Percentiles rank a stretch among this genome's conserved stretches.
Evolutionary conservation across 2,113 vertebrate genomes (phyloP).

Genomic region (Hippocampus guttulatus): DNA sequence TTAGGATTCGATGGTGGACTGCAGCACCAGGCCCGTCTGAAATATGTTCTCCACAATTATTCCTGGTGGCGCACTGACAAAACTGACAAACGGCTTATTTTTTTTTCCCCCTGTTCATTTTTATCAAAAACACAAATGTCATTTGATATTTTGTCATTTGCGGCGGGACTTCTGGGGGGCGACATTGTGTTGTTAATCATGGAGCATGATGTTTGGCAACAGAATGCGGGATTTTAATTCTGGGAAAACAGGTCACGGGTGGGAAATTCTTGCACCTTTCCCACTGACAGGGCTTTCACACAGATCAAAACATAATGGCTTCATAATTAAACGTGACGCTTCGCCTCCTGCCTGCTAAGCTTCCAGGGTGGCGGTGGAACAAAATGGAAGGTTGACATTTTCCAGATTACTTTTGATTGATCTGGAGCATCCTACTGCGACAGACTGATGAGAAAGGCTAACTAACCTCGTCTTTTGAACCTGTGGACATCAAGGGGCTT

Average conservation of each 20-base stretch:
- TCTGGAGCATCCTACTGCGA: conserved; percentile 53
- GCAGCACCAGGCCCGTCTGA: conserved; percentile 38
- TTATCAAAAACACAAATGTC: conserved; percentile 35
- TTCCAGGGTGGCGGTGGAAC: conserved; percentile 44
- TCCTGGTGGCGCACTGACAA: conserved; percentile 20
- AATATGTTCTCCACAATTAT: conserved; percentile 38
- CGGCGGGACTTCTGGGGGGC: conserved; percentile 43
- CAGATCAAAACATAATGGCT: conserved; percentile 60
- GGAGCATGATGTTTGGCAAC: conserved; percentile 35
- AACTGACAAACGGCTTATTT: conserved; percentile 48
- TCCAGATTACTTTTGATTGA: conserved; percentile 65
- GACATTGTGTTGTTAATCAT: conserved; percentile 41
- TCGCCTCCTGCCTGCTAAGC: conserved; percentile 49
- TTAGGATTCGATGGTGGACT: conserved; percentile 51
- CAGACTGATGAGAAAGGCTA: conserved; percentile 43
- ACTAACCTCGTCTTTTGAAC: conserved; percentile 54
- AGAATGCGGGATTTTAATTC: conserved; percentile 50
- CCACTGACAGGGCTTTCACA: conserved; percentile 50
- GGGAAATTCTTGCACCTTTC: conserved; percentile 48
- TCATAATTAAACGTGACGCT: conserved; percentile 66
- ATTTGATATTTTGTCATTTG: conserved; percentile 29
- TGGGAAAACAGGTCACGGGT: conserved; percentile 39
- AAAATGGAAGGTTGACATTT: conserved; percentile 66
- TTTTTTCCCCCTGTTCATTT: conserved; percentile 37
- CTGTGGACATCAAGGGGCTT: conserved; percentile 32